Percentiles rank a stretch among this genome's conserved stretches.
These are phyloP conservation scores for Melanchra persicariae DNA, from an alignment of 2,888 invertebrate genomes.

Conservation along the genomic window DNA sequence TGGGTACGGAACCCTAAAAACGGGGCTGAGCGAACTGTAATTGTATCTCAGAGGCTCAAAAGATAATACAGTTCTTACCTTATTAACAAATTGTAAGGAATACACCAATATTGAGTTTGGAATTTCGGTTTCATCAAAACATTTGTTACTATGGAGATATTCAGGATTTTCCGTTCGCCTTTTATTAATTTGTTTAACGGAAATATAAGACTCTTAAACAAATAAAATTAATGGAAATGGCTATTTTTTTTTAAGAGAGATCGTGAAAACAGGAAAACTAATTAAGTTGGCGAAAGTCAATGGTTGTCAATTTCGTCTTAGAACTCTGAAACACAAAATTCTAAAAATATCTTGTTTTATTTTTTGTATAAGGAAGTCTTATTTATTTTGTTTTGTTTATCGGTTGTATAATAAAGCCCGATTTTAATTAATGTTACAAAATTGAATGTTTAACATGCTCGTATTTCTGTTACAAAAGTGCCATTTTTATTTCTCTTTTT, in stretches of 20 bases:
- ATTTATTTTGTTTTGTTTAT: background rate
- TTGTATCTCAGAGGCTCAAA: no score
- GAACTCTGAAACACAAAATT: background rate
- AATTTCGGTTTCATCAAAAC: no score
- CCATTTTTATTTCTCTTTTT: no score
- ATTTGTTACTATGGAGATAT: constrained; percentile 7
- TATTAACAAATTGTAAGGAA: no score
- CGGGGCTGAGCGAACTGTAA: no score
- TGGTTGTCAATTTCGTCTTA: background rate
- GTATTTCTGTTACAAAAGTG: background rate
- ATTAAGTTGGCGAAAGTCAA: background rate
- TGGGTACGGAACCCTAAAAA: no score
- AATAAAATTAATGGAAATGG: background rate
- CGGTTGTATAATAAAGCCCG: no score
- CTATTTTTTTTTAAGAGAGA: background rate
- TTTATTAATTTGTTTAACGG: background rate
- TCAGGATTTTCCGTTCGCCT: background rate
- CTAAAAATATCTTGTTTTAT: background rate
- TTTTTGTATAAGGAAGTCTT: background rate
- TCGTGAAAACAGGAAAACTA: background rate
- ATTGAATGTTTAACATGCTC: background rate
- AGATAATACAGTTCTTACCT: no score
- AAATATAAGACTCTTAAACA: background rate
- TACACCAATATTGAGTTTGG: no score
- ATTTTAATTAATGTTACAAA: background rate